Percentiles rank a stretch among this genome's conserved stretches.
These are phyloP conservation scores for Berghia stephanieae DNA, from an alignment of 1,140 invertebrate species.

Conservation along the genomic window DNA sequence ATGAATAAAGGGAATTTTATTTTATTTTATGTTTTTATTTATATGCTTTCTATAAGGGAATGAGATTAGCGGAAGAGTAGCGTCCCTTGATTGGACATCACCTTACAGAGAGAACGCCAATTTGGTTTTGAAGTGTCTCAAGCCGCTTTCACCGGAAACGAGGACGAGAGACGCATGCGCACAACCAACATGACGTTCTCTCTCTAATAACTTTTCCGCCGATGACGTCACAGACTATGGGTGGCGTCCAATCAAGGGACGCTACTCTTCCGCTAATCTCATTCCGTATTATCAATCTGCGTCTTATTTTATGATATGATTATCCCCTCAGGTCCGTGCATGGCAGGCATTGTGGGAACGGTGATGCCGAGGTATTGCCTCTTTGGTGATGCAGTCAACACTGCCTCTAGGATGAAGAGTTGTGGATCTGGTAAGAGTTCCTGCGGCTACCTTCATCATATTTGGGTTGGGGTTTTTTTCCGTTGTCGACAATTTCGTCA, in stretches of 20 bases:
- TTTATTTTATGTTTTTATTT: not conserved
- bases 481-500: not conserved
- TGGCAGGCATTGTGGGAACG: constrained; percentile 54
- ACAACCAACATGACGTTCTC: no score
- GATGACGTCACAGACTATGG: no score
- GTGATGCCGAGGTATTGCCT: constrained; percentile 55
- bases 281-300: not conserved
- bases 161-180: no score
- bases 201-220: no score
- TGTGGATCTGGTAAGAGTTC: constrained; percentile 43
- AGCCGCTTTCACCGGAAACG: no score
- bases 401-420: constrained; percentile 53
- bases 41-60: not conserved
- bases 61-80: no score
- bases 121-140: no score
- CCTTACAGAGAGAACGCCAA: no score
- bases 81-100: no score
- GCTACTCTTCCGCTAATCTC: no score
- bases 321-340: constrained; percentile 33
- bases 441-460: not conserved
- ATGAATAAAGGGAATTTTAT: no score
- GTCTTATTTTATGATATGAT: not conserved
- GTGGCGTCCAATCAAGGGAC: no score
- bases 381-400: constrained; percentile 57
- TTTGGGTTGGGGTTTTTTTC: not conserved